Evolutionary conservation across 2,888 invertebrate species (phyloP).

Genomic region (Drosophila borborema): DNA sequence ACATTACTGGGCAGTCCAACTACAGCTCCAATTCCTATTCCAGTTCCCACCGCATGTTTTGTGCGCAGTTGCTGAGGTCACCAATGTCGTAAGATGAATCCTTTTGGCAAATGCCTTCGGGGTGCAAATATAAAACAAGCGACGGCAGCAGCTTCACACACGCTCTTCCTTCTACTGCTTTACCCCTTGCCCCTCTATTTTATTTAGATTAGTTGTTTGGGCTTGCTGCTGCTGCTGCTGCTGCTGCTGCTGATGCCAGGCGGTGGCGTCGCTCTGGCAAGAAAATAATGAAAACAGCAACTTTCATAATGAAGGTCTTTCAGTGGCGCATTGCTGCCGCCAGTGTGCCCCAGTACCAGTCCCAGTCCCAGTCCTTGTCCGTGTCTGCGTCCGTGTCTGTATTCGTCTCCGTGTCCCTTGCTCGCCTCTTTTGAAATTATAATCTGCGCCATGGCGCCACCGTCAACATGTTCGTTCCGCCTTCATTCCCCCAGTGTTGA

Average conservation of each 20-base stretch:
- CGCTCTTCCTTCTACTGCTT: neutral
- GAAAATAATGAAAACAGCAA: slow-evolving; percentile 82
- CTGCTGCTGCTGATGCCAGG: slow-evolving; percentile 32
- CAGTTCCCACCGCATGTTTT: slow-evolving; percentile 53
- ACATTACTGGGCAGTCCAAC: slow-evolving; percentile 22
- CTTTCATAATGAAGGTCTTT: slow-evolving; percentile 81
- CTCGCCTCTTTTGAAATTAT: slow-evolving; percentile 81
- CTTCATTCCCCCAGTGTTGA: slow-evolving; percentile 37
- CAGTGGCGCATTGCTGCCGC: slow-evolving; percentile 41
- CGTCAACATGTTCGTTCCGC: slow-evolving; percentile 43
- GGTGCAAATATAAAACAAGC: slow-evolving; percentile 81
- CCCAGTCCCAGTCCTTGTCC: slow-evolving; percentile 7
- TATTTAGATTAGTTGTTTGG: slow-evolving; percentile 79
- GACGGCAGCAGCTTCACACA: slow-evolving; percentile 21
- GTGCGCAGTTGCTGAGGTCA: slow-evolving; percentile 81
- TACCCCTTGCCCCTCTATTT: slow-evolving; percentile 31
- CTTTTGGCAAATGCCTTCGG: slow-evolving; percentile 80
- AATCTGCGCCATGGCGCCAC: slow-evolving; percentile 75
- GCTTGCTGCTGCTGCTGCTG: slow-evolving; percentile 27
- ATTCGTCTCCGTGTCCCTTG: slow-evolving; percentile 21
- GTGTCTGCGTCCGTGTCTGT: slow-evolving; percentile 25
- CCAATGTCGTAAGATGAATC: slow-evolving; percentile 83
- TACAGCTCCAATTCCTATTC: slow-evolving; percentile 27
- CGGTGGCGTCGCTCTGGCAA: slow-evolving; percentile 45
- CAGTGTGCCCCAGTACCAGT: slow-evolving; percentile 16